Conservation (phyloP, 2,113 vertebrate genomes). For the Benthochromis sp. region DNA sequence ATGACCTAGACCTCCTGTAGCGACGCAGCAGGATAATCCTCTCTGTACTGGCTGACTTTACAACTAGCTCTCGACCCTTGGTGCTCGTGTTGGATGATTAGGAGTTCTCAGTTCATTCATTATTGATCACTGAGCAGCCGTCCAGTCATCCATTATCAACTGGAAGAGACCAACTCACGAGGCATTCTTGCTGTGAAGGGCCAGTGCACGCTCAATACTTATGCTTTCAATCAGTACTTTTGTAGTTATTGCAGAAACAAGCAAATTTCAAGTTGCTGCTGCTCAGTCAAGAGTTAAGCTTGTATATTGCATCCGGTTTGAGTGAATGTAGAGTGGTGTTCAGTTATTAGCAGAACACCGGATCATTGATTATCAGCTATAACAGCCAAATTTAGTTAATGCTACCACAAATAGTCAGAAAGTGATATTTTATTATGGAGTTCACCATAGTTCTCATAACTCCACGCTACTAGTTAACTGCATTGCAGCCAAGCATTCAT, state of each 20-base stretch:
- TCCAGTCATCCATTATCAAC: background rate
- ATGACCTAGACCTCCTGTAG: constrained; percentile 19
- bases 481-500: background rate
- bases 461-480: background rate
- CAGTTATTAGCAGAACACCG: background rate
- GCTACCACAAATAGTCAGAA: background rate
- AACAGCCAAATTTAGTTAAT: background rate
- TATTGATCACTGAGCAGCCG: background rate
- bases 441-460: background rate
- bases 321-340: background rate
- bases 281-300: background rate
- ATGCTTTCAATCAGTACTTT: background rate
- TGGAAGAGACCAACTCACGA: background rate
- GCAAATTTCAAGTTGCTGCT: background rate
- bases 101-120: background rate
- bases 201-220: background rate
- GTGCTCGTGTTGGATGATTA: background rate
- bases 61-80: background rate
- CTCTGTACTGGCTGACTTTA: background rate
- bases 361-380: background rate
- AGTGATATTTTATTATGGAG: background rate
- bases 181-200: background rate
- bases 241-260: background rate
- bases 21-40: constrained; percentile 15
- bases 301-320: background rate